Evolutionary conservation across 30 jellyfish, hydroid and myxozoan genomes (phyloP), one percentile per base, ranked within the genome.

Genomic region (Chrysaora quinquecirrha): DNA sequence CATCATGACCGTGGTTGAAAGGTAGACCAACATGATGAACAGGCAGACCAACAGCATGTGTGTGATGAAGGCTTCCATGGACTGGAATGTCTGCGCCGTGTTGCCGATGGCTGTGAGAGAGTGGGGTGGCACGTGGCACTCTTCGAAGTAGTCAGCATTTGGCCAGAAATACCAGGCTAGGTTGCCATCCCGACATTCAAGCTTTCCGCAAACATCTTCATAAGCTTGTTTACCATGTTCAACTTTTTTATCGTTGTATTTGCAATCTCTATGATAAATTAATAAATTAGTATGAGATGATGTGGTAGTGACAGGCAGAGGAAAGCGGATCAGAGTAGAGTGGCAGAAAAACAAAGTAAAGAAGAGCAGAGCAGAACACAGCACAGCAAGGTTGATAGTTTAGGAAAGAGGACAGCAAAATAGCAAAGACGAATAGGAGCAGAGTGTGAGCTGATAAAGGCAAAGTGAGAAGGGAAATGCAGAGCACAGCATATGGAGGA

Each of bases 121-220:
- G 83, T 64, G 90, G 90, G 90, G 83, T 7, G 90, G 90, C 30
- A 80, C 90, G 48, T 80, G 90, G 90, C 90, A 80, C 19, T 80
- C 90, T 48, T 80, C 90, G 73, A 80, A 80, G 73, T 80, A 80
- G 62, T 80, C 90, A 14, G 90, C 90, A 49, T 80, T 80, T 6
- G 90, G 90, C 90, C 90, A 80, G 73, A 63, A 80, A 67, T 80
- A 80, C 90, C 90, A 80, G 19, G 90, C 90, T 3, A 80, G 83
- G 71, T 80, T 80, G 1, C 90, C 90, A 28, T 80, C 90, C 18
- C 81, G 83, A 76, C 90, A 80, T 80, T 80, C 90, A 0, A 80
- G 90, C 30, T 80, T 80, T 1, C 90, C 90, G 50, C 90, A 80
- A 2, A 80, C 82, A 50, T 80, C 90, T 66, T 80, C 83, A 23